These are phyloP conservation scores for Ditula angustiorana DNA, from an alignment of 2,888 invertebrate species.

Conservation along the genomic window DNA sequence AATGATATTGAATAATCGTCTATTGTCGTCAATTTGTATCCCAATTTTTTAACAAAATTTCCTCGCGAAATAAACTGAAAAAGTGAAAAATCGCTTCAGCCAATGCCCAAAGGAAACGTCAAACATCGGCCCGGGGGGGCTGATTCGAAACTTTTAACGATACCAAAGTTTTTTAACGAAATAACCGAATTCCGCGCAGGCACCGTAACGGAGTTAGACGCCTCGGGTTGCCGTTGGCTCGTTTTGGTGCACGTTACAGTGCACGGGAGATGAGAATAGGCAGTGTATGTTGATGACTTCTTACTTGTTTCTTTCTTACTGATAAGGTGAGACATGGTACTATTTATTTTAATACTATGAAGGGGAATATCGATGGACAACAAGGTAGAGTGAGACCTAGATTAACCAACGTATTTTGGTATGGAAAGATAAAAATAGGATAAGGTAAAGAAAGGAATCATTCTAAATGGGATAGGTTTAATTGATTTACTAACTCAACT, in stretches of 20 bases:
- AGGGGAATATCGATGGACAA: too few species aligned
- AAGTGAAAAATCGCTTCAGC: constrained; percentile 28
- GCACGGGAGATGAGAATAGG: constrained; percentile 18
- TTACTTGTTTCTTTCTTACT: too few species aligned
- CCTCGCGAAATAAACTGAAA: constrained; percentile 2
- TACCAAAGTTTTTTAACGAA: constrained; percentile 83
- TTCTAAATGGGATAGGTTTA: too few species aligned
- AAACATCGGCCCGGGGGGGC: constrained; percentile 67
- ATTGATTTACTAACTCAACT: too few species aligned
- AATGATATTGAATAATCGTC: too few species aligned
- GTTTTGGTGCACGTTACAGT: constrained; percentile 23
- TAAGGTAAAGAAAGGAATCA: too few species aligned
- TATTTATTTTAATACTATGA: too few species aligned
- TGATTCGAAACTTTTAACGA: constrained; percentile 82
- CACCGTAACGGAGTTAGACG: constrained; percentile 66
- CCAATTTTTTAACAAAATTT: not conserved
- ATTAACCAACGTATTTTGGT: too few species aligned
- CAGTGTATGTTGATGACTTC: not conserved
- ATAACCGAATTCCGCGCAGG: constrained; percentile 75
- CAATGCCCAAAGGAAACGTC: constrained; percentile 43
- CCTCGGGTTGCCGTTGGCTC: constrained; percentile 51
- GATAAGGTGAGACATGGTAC: too few species aligned
- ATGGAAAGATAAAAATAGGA: too few species aligned
- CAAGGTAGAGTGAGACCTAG: too few species aligned
- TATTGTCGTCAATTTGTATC: not conserved